These are phyloP conservation scores for Hetaerina americana DNA, from an alignment of 1,140 invertebrate genomes.

Conservation along the genomic window DNA sequence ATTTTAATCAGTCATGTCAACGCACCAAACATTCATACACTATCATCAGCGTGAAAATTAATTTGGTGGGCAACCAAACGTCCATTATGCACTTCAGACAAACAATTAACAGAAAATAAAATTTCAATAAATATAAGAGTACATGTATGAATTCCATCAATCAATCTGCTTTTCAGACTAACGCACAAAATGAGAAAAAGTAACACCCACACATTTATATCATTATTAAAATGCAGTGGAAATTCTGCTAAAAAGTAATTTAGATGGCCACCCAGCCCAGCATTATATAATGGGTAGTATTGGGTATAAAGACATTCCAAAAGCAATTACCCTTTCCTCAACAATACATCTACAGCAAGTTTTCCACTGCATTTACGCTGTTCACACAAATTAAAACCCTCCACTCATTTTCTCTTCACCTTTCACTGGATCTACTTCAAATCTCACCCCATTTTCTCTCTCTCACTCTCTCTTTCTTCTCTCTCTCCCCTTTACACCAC, in stretches of 20 bases:
- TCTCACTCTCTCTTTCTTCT: background rate
- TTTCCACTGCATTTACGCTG: background rate
- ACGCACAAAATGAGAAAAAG: background rate
- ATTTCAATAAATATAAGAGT: too few species aligned
- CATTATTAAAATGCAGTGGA: background rate
- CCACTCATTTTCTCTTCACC: background rate
- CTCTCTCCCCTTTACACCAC: background rate
- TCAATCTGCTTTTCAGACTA: background rate
- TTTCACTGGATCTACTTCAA: background rate
- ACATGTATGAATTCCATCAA: too few species aligned
- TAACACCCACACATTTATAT: background rate
- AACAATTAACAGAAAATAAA: too few species aligned
- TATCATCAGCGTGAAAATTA: background rate
- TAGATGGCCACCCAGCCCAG: background rate
- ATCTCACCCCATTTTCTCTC: background rate
- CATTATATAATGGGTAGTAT: too few species aligned
- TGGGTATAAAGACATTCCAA: too few species aligned
- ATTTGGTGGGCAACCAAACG: background rate
- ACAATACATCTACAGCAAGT: background rate
- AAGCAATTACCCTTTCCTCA: background rate
- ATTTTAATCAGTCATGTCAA: background rate
- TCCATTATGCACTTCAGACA: background rate
- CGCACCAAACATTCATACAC: background rate
- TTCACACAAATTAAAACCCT: background rate
- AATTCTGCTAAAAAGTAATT: background rate